Conservation (phyloP, 2,888 invertebrate genomes). For the Drosophila prolongata region DNA sequence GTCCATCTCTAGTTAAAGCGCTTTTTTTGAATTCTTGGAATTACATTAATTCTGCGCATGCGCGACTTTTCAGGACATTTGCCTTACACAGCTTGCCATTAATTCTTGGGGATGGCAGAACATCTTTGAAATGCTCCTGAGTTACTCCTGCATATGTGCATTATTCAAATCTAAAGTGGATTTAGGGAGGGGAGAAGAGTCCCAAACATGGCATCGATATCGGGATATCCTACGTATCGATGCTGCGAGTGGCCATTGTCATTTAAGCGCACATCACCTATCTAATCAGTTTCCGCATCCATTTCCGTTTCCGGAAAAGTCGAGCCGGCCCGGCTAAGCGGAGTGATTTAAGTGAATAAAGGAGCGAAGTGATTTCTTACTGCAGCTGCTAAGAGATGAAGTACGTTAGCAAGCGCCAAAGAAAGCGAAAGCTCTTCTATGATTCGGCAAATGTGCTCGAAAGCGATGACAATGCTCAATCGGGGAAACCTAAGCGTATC, state of each 20-base stretch:
- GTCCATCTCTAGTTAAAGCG: constrained; percentile 5
- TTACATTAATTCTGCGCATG: neutral
- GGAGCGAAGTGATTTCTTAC: too few species aligned
- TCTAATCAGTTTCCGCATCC: neutral
- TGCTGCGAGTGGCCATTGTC: neutral
- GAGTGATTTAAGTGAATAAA: too few species aligned
- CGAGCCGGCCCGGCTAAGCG: neutral
- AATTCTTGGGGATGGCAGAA: too few species aligned
- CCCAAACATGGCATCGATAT: neutral
- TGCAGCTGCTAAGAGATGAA: neutral
- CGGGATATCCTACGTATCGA: constrained; percentile 6
- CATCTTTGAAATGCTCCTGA: too few species aligned
- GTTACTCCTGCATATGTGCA: too few species aligned
- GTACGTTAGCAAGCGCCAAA: constrained; percentile 7
- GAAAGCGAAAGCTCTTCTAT: neutral
- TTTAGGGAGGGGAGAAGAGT: neutral
- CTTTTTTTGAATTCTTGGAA: neutral
- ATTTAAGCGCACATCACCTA: neutral
- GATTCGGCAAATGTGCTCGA: too few species aligned
- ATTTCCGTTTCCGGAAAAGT: neutral
- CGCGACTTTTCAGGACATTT: neutral
- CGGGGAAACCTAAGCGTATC: neutral
- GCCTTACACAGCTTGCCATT: too few species aligned
- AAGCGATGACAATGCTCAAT: neutral
- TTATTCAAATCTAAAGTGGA: neutral